phyloP scores from a whole-genome alignment of 2,797 vertebrate genomes.

The Falco rusticolus region DNA sequence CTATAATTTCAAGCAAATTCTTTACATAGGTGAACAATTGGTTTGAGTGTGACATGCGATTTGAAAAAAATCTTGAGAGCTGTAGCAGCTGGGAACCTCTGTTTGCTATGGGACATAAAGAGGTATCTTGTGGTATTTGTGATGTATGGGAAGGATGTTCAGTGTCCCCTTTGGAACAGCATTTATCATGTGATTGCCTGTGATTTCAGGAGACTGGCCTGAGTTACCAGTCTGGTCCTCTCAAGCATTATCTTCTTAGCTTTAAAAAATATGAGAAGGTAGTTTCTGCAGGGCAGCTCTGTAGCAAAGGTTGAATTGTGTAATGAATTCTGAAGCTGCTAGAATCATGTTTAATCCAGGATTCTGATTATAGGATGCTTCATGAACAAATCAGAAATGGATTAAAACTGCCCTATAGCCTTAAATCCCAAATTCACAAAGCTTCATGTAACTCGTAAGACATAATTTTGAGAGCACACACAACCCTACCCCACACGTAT shows the following conservation, averaged over 20 bases:
- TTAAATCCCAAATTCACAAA: background rate
- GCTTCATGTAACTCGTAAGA: background rate
- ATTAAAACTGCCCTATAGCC: background rate
- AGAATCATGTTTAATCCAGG: background rate
- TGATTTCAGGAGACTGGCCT: background rate
- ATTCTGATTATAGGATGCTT: background rate
- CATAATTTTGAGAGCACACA: background rate
- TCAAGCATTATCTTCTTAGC: background rate
- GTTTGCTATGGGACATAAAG: background rate
- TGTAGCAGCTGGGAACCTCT: background rate
- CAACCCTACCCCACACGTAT: background rate
- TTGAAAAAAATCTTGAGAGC: background rate
- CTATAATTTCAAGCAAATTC: background rate
- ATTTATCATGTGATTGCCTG: background rate
- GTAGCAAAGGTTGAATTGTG: background rate
- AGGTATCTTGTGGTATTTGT: background rate
- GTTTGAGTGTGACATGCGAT: background rate
- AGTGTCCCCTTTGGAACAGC: background rate
- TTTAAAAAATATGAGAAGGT: background rate
- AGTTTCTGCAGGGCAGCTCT: background rate
- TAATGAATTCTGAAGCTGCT: background rate
- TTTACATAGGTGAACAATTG: background rate
- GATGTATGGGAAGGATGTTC: background rate
- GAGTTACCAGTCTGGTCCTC: background rate
- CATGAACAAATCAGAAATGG: background rate